phyloP scores from a whole-genome alignment of 2,113 vertebrate species.

The Myocastor coypus region DNA sequence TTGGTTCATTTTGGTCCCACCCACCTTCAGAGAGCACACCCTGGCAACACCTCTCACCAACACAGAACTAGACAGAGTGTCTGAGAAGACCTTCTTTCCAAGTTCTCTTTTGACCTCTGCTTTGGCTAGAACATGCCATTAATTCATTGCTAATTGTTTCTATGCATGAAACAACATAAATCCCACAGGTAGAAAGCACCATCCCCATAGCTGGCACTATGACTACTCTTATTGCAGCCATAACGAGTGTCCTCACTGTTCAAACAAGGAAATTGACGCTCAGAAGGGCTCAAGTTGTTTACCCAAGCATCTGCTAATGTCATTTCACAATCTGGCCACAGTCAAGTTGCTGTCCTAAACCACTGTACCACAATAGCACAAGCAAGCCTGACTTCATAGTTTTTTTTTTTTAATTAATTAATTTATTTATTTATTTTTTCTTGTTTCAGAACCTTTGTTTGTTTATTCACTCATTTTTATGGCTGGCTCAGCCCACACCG shows the following conservation, averaged over 20 bases:
- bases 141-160: not conserved
- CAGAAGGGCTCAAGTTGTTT: not conserved
- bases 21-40: not conserved
- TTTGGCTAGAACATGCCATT: not conserved
- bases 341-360: conserved; percentile 4
- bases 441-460: no score
- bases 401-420: no score
- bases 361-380: not conserved
- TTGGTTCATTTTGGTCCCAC: not conserved
- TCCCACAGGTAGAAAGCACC: not conserved
- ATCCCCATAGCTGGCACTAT: not conserved
- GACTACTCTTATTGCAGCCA: not conserved
- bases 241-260: not conserved
- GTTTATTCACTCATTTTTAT: no score
- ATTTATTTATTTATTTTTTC: no score
- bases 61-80: not conserved
- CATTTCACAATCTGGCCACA: not conserved
- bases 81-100: not conserved
- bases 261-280: not conserved
- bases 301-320: not conserved
- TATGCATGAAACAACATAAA: accelerated
- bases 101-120: not conserved
- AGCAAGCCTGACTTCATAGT: not conserved
- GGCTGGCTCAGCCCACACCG: no score
- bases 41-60: conserved; percentile 15